Conservation (phyloP, 2,888 invertebrate species). For the Polyommatus iphigenia region DNA sequence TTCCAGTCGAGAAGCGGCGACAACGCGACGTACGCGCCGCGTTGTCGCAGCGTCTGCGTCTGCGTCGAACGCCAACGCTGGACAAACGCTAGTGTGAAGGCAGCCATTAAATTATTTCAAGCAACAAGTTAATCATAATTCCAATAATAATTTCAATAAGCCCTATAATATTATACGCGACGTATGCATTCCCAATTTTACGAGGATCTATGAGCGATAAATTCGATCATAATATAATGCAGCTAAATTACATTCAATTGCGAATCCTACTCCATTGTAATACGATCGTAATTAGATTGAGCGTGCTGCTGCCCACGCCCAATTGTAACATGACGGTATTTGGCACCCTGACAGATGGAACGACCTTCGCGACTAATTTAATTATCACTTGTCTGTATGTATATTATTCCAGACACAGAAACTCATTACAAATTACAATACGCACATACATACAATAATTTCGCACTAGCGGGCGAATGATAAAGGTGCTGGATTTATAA, state of each 20-base stretch:
- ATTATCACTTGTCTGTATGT: constrained; percentile 22
- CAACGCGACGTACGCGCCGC: too few species aligned
- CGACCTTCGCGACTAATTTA: constrained; percentile 32
- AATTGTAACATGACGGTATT: constrained; percentile 47
- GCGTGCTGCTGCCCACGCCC: constrained; percentile 45
- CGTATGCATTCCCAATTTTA: not conserved
- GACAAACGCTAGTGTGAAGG: too few species aligned
- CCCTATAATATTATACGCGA: not conserved
- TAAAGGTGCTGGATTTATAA: too few species aligned
- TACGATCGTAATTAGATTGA: constrained; percentile 35
- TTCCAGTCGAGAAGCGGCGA: too few species aligned
- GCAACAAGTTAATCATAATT: too few species aligned
- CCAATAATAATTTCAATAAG: too few species aligned
- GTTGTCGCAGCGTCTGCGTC: too few species aligned
- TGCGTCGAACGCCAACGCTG: too few species aligned
- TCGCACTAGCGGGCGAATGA: too few species aligned
- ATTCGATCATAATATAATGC: not conserved
- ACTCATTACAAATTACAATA: too few species aligned
- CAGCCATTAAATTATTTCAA: too few species aligned
- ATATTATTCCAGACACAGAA: not conserved
- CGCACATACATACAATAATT: too few species aligned
- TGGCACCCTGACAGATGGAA: constrained; percentile 51
- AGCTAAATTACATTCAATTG: not conserved
- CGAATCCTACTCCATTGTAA: constrained; percentile 23
- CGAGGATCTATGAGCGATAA: not conserved